Evolutionary conservation across 1,140 invertebrate species (phyloP), one percentile per base, ranked within the genome.

Genomic region (Penaeus chinensis): DNA sequence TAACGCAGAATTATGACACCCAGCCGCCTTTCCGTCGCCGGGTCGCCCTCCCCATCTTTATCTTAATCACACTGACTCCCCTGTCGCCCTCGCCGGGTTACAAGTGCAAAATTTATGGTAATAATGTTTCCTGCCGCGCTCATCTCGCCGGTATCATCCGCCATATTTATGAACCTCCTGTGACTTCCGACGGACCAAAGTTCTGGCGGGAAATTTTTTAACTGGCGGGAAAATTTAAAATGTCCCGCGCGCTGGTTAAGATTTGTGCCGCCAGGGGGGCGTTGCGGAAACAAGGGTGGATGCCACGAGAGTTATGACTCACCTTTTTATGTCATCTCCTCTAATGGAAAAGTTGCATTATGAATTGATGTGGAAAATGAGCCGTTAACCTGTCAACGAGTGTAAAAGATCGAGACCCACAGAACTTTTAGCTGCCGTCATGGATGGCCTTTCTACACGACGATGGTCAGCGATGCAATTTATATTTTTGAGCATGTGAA

Each of bases 21-120:
- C 79, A 47, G 79, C 85, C 85, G 85, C 85, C 85, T 87, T 87
- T 87, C 85, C 85, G 85, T 87, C 85, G 85, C 65, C 85, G 79
- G 54, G 79, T 69, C 82, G 63, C 85, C 85, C 69, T 69, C 85
- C 79, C 65, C 85, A 81, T 76, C 87, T 88, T 88, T 88, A 88
- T 88, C 87, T 88, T 88, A 88, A 88, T 88, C 87, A 88, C 87
- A 66, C 71, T 60, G 87, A 82, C 87, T 83, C 82, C 87, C 87
- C 81, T 65, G 87, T 88, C 87, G 87, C 74, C 87, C 81, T 77
- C 71, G 81, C 81, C 71, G 85, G 87, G 82, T 83, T 88, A 88
- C 80, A 88, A 88, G 87, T 88, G 87, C 87, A 88, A 88, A 88
- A 88, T 88, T 88, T 88, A 88, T 88, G 87, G 82, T 88, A 88